Percentiles rank a stretch among this genome's conserved stretches.
These are phyloP conservation scores for Junco hyemalis DNA, from an alignment of 2,113 vertebrate species.

Conservation along the genomic window DNA sequence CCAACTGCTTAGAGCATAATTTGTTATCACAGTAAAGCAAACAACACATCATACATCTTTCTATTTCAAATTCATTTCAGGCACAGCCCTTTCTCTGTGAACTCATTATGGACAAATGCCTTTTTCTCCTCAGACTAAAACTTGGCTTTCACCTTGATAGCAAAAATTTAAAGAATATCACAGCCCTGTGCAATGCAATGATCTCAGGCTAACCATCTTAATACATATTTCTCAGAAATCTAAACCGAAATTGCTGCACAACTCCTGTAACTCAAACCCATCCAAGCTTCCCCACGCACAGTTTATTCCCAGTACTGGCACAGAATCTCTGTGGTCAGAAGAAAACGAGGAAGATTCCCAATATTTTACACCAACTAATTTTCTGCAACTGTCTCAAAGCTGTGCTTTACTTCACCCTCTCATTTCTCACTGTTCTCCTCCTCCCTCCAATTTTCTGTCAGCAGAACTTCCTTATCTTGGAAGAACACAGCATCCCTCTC, in stretches of 20 bases:
- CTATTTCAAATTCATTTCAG: neutral
- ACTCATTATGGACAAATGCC: neutral
- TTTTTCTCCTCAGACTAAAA: neutral
- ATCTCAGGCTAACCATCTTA: neutral
- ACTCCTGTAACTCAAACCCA: neutral
- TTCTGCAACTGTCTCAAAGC: neutral
- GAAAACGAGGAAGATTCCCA: neutral
- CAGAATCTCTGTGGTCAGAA: neutral
- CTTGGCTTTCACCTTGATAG: neutral
- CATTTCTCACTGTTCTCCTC: neutral
- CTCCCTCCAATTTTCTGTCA: neutral
- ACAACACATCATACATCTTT: neutral
- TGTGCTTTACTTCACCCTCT: neutral
- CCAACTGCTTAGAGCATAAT: neutral
- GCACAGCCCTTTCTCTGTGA: neutral
- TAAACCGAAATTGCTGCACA: neutral
- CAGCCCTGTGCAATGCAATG: neutral
- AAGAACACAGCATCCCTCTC: neutral
- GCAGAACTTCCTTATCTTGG: neutral
- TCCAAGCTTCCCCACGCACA: neutral
- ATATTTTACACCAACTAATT: neutral
- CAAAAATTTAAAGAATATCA: neutral
- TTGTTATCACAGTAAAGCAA: neutral
- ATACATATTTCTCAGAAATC: neutral
- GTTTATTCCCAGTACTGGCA: neutral